Base-by-base conservation (phyloP, 2,888 invertebrate species). In the Lepidochrysops patricia region DNA sequence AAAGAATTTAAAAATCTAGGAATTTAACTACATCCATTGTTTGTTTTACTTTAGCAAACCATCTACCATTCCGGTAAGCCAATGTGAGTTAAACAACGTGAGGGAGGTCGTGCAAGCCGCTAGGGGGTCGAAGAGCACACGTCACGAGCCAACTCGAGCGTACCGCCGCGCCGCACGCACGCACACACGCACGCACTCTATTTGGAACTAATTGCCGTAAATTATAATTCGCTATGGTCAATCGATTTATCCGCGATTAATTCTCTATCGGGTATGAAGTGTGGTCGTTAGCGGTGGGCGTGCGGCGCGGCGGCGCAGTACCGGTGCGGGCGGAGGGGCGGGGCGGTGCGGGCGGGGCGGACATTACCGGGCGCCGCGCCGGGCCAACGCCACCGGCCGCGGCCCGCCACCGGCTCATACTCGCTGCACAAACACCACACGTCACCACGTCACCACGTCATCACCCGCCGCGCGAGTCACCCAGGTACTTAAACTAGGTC, bases 361-460 rank as follows among this genome's bases (percentile, higher is more conserved):
- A 65, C 60, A 73, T 77, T 82, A 83, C 84, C 84, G 79, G 77
- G 68, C 67, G 71, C 49, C 74, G 78, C 80, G 77, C 66, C 66
- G 71, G 74, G 84, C 82, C 85, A 84, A 72, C 82, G 84, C 76
- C 81, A 76, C 73, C 79, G 73, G 67, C 74, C 78, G 77, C 80
- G 80, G 64, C 68, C 72, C 68, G 72, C 69, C 80, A 81, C 77
- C 79, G 82, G 82, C 82, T 75, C 84, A 78, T 81, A 80, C 77
- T 78, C 80, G 76, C 86, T 86, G 85, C 76, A 75, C 70, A 82
- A 75, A 70, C 68, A 60, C 60, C 49, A 60, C 61, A 43, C 58
- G 9, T 32, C 60, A 35, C 37, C 12, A 50, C 50, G 12, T 12
- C 52, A 9, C 27, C 27, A 23, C 60, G 23, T 27, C 29, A 9